Evolutionary conservation across 2,888 invertebrate genomes (phyloP).

Genomic region (Drosophila heteroneura): DNA sequence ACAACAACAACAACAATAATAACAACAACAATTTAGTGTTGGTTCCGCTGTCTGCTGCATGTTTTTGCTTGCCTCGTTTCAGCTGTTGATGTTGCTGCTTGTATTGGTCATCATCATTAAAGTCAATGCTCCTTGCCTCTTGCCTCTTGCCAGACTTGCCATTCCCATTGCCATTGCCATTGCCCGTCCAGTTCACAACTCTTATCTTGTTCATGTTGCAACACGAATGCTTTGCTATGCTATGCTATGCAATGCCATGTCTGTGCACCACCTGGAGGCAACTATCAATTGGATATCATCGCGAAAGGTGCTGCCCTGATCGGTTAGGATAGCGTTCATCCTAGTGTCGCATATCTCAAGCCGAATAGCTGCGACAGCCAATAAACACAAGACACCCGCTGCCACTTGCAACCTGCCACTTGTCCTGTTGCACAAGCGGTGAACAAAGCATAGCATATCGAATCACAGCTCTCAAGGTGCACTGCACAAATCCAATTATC

Average conservation of each 20-base stretch:
- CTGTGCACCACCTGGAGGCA: constrained; percentile 40
- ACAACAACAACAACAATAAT: constrained; percentile 13
- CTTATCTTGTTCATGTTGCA: constrained; percentile 68
- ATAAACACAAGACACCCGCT: constrained; percentile 44
- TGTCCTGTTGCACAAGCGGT: not conserved
- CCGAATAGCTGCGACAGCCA: constrained; percentile 40
- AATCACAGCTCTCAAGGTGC: not conserved
- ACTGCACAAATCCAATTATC: not conserved
- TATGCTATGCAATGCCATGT: constrained; percentile 32
- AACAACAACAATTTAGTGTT: constrained; percentile 54
- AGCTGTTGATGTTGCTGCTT: constrained; percentile 25
- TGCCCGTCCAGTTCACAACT: constrained; percentile 34
- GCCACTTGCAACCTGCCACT: not conserved
- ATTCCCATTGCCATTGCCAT: constrained; percentile 11
- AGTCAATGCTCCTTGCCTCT: constrained; percentile 8
- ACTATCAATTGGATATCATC: constrained; percentile 60
- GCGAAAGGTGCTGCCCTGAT: constrained; percentile 49
- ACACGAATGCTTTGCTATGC: constrained; percentile 60
- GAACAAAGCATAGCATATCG: not conserved
- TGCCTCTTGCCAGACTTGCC: constrained; percentile 9
- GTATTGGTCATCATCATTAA: constrained; percentile 44
- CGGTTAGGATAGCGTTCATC: constrained; percentile 44
- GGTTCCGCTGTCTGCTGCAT: constrained; percentile 69
- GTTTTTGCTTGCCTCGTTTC: constrained; percentile 19
- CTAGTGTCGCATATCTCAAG: constrained; percentile 27